Conservation (phyloP, 2,113 vertebrate genomes). For the Corvus moneduloides region DNA sequence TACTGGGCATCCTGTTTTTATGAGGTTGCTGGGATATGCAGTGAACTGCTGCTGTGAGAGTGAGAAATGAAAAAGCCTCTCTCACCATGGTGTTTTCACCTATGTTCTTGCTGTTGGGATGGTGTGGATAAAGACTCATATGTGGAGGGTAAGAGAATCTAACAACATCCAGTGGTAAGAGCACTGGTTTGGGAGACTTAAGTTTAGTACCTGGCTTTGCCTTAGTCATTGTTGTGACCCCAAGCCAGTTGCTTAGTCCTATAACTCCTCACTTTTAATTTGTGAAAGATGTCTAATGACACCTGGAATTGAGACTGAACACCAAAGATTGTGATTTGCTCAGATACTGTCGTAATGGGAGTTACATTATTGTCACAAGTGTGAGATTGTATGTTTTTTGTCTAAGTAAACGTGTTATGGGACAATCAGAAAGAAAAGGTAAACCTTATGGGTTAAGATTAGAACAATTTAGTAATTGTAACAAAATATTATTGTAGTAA, state of each 20-base stretch:
- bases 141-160: neutral
- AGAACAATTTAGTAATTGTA: neutral
- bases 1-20: neutral
- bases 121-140: neutral
- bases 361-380: neutral
- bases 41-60: neutral
- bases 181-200: neutral
- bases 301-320: neutral
- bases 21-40: neutral
- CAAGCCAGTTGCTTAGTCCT: neutral
- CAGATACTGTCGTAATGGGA: neutral
- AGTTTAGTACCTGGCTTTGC: neutral
- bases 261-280: neutral
- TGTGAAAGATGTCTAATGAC: neutral
- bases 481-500: neutral
- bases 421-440: neutral
- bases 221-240: neutral
- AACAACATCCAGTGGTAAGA: neutral
- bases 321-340: neutral
- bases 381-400: neutral
- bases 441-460: neutral
- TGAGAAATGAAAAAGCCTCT: neutral
- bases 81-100: neutral
- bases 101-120: neutral
- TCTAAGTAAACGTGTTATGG: neutral